Conservation (phyloP, 1,140 invertebrate genomes). For the Eueides isabella region DNA sequence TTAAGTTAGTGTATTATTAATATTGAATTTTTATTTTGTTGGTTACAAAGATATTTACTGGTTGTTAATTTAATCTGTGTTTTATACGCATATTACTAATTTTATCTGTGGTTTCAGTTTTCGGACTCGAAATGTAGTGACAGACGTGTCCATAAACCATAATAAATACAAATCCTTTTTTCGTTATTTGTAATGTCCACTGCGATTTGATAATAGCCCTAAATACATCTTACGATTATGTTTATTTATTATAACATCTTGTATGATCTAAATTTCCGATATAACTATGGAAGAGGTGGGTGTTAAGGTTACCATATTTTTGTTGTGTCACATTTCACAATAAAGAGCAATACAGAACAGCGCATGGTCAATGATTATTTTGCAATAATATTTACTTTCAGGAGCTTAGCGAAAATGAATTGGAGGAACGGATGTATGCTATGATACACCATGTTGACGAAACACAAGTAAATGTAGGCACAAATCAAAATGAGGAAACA, state of each 20-base stretch:
- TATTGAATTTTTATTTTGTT: too few species aligned
- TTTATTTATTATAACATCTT: conserved; percentile 65
- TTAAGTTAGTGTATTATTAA: too few species aligned
- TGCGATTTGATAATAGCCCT: conserved; percentile 59
- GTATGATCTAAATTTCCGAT: conserved; percentile 63
- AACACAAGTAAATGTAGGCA: conserved; percentile 52
- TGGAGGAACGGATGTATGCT: conserved; percentile 76
- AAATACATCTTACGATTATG: conserved; percentile 72
- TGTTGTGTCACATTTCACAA: conserved; percentile 66
- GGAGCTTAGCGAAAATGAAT: conserved; percentile 78
- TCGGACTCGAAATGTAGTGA: conserved; percentile 72
- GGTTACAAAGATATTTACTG: neutral
- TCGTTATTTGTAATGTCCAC: conserved; percentile 72
- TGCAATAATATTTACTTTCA: conserved; percentile 61
- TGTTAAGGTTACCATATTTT: conserved; percentile 67
- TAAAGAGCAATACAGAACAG: conserved; percentile 33
- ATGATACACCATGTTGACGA: conserved; percentile 75
- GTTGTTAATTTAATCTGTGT: neutral
- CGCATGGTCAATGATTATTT: conserved; percentile 60
- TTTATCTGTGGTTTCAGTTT: conserved; percentile 38
- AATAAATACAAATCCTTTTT: conserved; percentile 73
- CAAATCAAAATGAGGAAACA: conserved; percentile 50
- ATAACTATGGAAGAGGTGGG: conserved; percentile 77
- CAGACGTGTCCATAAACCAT: conserved; percentile 66
- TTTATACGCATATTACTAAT: neutral